Base-by-base conservation (phyloP, 2,888 invertebrate genomes). In the Chloroclystis v-ata region DNA sequence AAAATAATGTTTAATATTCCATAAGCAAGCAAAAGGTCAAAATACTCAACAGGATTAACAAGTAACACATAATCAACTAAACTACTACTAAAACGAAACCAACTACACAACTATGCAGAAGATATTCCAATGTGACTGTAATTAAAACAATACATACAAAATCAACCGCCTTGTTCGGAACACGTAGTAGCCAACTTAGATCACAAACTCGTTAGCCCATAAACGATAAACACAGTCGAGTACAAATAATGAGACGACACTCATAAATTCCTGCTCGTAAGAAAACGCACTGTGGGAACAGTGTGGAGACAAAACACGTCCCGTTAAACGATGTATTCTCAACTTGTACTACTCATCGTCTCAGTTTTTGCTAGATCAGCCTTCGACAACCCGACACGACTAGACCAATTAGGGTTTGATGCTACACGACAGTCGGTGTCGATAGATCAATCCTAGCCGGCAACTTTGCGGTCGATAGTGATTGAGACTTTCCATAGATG, bases 281-380 rank as follows among this genome's bases (percentile, higher is more conserved):
- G 41, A 30, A 54, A 49, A 54, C 50, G 50, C 29, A 52, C 49
- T 54, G 58, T 58, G 58, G 50, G 58, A 58, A 58, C 50, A 41
- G 35, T 48, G 38, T 12, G 16, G 10, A 24, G 28, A 28, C 47
- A 58, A 56, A 56, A 58, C 38, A 9, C 49, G 49, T 44, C 43
- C 57, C 58, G 58, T 58, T 58, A 56, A 51, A 51, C 51, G 54
- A 54, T 58, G 50, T 54, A 56, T 58, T 58, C 52, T 52, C 43
- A 20, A 49, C 30, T 43, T 28, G 41, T 45, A 39, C 47, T 47
- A 48, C 44, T 24, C 43, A 47, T 30, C 46, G 50, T 29, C 43
- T 43, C 37, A 40, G 43, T 50, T 50, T 47, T 50, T 50, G 46
- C 43, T 32, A 35, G n/a, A 12, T 4, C 20, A 5, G 20, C 20